Base-by-base conservation (phyloP, 2,113 vertebrate species). In the Spermophilus dauricus region DNA sequence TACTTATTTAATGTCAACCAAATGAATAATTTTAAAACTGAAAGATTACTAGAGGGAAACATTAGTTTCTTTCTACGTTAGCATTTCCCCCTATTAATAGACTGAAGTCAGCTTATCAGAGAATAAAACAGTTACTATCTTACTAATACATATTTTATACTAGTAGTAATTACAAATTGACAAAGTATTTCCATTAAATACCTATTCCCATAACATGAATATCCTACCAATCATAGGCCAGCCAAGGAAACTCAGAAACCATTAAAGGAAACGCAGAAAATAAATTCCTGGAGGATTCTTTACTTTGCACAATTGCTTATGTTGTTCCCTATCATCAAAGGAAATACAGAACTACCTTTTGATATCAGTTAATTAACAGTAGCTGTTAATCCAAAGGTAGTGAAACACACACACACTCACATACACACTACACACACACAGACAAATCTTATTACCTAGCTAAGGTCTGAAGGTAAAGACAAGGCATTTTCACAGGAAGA, bases 401-500 rank as follows among this genome's bases (percentile, higher is more conserved):
- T 82, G 51, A 37, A 56, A 94, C 69, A 65, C 45, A 45, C 45
- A 45, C 42, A 45, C 42, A 45, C 7, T 8, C 42, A 45, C 42
- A 45, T 8, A 45, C 42, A 45, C 45, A 45, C 45, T 45, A 51
- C 39, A 53, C n/a, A 82, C 56, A 7, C 20, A 8, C 20, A 58
- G 6, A 72, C 13, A 1, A 28, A 85, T 96, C 94, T 86, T 76
- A 97, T 94, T 98, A 99, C 99, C 99, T 99, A 87, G 99, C 99
- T 96, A 99, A 98, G 8, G 99, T 99, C 98, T 99, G 99, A 10
- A 99, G 98, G 98, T 99, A 99, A 30, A 99, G 99, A 97, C 99
- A 99, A 93, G 99, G 99, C 99, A 99, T 99, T 98, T 99, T 99
- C 97, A 99, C 99, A 17, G 99, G 99, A 77, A 99, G 98, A 56